These are phyloP conservation scores for Bubo scandiacus DNA, from an alignment of 2,113 vertebrate species.

Conservation along the genomic window DNA sequence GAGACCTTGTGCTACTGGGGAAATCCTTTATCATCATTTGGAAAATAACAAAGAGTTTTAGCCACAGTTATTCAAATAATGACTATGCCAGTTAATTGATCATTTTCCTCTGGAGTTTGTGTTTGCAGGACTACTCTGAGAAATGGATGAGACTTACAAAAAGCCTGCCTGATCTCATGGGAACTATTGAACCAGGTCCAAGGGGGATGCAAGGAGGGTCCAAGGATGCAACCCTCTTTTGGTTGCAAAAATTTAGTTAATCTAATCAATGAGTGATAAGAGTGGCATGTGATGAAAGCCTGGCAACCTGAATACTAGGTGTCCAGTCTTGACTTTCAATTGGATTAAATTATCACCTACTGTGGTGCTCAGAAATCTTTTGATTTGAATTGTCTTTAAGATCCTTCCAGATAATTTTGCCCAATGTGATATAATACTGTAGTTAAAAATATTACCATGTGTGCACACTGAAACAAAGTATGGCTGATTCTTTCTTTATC, in stretches of 20 bases:
- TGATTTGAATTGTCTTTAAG: background rate
- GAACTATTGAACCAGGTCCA: background rate
- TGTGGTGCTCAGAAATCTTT: background rate
- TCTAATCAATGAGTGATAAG: background rate
- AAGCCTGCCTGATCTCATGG: background rate
- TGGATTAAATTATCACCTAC: background rate
- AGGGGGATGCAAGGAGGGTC: background rate
- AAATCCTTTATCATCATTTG: background rate
- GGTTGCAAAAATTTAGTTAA: background rate
- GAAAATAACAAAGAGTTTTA: background rate
- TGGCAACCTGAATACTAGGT: background rate
- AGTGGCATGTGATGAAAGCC: background rate
- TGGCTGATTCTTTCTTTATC: background rate
- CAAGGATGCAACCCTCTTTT: background rate
- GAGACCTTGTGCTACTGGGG: background rate
- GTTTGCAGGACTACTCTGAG: background rate
- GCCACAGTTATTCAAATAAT: background rate
- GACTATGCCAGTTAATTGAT: background rate
- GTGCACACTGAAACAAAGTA: background rate
- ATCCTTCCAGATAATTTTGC: background rate
- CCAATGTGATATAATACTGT: background rate
- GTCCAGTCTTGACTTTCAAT: background rate
- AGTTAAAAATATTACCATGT: background rate
- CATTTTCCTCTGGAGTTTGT: background rate
- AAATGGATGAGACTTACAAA: background rate